These are phyloP conservation scores for Pandemis corylana DNA, from an alignment of 2,888 invertebrate species.

Conservation along the genomic window DNA sequence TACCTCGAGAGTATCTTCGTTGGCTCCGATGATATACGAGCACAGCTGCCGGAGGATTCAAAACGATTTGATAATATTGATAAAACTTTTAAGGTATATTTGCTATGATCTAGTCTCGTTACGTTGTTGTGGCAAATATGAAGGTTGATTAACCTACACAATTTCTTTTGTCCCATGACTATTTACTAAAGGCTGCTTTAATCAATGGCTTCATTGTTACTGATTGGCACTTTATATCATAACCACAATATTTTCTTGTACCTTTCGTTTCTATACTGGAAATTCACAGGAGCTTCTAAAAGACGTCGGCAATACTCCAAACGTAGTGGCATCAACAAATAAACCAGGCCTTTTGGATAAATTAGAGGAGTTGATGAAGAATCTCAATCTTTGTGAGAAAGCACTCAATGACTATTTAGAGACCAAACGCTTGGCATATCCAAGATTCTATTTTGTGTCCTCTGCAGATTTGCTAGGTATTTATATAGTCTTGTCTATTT, in stretches of 20 bases:
- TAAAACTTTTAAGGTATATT: slow-evolving; percentile 89
- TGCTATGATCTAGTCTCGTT: neutral
- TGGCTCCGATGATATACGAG: slow-evolving; percentile 97
- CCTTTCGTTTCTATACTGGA: neutral
- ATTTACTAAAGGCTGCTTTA: too few relatives aligned
- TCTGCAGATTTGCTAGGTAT: slow-evolving; percentile 94
- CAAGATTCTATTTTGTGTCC: slow-evolving; percentile 98
- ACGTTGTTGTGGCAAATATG: neutral
- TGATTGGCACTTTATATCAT: too few relatives aligned
- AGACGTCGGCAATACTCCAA: slow-evolving; percentile 89
- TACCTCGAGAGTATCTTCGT: slow-evolving; percentile 98
- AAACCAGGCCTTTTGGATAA: slow-evolving; percentile 89
- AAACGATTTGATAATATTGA: slow-evolving; percentile 95
- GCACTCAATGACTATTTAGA: slow-evolving; percentile 97
- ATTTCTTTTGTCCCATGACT: neutral
- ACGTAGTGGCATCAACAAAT: slow-evolving; percentile 94
- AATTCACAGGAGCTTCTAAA: slow-evolving; percentile 86
- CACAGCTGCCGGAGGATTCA: slow-evolving; percentile 96
- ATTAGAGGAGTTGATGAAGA: slow-evolving; percentile 89
- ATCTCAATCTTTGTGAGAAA: slow-evolving; percentile 95
- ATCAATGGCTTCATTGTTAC: too few relatives aligned
- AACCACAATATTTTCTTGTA: too few relatives aligned
- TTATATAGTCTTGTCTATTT: too few relatives aligned
- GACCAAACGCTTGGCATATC: slow-evolving; percentile 96
- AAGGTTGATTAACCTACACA: neutral